Percentiles rank a stretch among this genome's conserved stretches.
Conservation (phyloP, 2,797 vertebrate genomes). For the Microctenopoma lineatum region DNA sequence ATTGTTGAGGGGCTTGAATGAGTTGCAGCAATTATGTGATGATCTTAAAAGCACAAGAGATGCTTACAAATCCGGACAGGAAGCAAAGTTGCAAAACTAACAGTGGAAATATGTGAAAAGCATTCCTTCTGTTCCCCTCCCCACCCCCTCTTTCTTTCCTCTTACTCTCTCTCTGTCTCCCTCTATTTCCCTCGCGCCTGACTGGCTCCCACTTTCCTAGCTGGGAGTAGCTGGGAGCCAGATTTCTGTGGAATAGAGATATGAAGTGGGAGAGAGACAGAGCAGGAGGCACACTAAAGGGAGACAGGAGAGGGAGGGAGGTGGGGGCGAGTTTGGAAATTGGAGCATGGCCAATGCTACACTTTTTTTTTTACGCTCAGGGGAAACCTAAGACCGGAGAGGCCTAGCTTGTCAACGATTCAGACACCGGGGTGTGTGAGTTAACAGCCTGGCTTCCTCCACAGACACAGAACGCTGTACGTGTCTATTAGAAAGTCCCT, state of each 20-base stretch:
- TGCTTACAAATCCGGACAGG: slow-evolving; percentile 55
- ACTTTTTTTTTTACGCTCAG: slow-evolving; percentile 72
- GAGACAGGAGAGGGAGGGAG: slow-evolving; percentile 22
- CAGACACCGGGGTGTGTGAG: slow-evolving; percentile 61
- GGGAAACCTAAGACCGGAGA: slow-evolving; percentile 73
- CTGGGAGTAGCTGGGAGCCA: slow-evolving; percentile 78
- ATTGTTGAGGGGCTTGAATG: slow-evolving; percentile 27
- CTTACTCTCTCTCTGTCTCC: slow-evolving; percentile 56
- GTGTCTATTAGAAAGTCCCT: slow-evolving; percentile 30
- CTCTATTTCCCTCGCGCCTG: slow-evolving; percentile 67
- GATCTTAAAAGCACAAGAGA: slow-evolving; percentile 39
- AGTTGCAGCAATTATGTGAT: slow-evolving; percentile 38
- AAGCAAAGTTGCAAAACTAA: slow-evolving; percentile 77
- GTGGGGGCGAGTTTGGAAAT: slow-evolving; percentile 59
- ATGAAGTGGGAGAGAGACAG: slow-evolving; percentile 76
- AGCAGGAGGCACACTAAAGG: slow-evolving; percentile 71
- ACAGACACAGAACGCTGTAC: slow-evolving; percentile 20
- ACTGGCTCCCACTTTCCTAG: slow-evolving; percentile 67
- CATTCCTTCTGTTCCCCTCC: slow-evolving; percentile 68
- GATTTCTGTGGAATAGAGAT: slow-evolving; percentile 84
- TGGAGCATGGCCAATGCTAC: slow-evolving; percentile 75
- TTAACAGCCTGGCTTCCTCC: slow-evolving; percentile 47
- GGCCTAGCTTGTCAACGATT: slow-evolving; percentile 66
- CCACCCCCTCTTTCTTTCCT: slow-evolving; percentile 58
- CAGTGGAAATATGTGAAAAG: slow-evolving; percentile 73